These are phyloP conservation scores for Halictus quadricinctus DNA, from an alignment of 2,888 invertebrate genomes.

Conservation along the genomic window DNA sequence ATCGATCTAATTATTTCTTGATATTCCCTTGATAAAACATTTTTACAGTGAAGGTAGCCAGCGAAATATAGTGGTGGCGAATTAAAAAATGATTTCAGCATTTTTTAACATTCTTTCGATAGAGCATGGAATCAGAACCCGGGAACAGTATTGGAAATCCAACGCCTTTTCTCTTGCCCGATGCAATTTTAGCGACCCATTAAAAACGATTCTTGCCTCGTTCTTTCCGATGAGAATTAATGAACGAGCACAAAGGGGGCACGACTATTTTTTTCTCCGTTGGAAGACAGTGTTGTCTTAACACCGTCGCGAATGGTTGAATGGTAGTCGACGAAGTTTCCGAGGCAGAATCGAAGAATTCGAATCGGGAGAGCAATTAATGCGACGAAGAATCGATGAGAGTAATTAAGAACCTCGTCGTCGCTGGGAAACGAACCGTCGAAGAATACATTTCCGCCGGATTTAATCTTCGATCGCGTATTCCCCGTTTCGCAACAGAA, in stretches of 20 bases:
- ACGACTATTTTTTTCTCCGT: not conserved
- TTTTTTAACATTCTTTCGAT: not conserved
- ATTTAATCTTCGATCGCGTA: not conserved
- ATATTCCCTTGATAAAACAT: too few relatives aligned
- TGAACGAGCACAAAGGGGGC: not conserved
- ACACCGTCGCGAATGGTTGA: not conserved
- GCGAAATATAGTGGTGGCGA: too few relatives aligned
- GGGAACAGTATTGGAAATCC: not conserved
- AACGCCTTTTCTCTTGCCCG: not conserved
- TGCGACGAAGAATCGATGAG: constrained; percentile 35
- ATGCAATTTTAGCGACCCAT: not conserved
- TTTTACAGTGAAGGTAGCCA: too few relatives aligned
- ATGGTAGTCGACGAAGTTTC: not conserved
- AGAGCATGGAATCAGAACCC: not conserved
- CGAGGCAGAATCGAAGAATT: not conserved
- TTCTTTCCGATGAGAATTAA: not conserved
- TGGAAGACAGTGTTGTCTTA: not conserved
- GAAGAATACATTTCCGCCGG: not conserved
- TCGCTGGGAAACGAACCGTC: not conserved
- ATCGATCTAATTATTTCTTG: too few relatives aligned
- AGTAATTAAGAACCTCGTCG: constrained; percentile 30
- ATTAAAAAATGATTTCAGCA: too few relatives aligned
- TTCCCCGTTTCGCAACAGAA: not conserved
- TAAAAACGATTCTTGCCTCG: not conserved
- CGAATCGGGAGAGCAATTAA: constrained; percentile 27